Percentiles rank a stretch among this genome's conserved stretches.
Conservation (phyloP, 2,888 invertebrate species). For the Griposia aprilina region DNA sequence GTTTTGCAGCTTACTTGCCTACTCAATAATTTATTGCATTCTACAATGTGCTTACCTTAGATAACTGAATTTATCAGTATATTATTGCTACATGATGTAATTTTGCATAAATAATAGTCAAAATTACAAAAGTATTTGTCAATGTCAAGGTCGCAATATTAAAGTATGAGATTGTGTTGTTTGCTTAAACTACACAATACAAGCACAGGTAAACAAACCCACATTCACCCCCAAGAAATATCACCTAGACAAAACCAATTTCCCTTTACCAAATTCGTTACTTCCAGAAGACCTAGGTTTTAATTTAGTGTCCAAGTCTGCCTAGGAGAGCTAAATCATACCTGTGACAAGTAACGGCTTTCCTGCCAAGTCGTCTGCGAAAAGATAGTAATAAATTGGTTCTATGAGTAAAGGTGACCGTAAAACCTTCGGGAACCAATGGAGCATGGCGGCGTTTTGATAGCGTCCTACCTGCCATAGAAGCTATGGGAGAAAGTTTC, state of each 20-base stretch:
- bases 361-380: constrained; percentile 75
- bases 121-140: background rate
- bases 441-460: constrained; percentile 69
- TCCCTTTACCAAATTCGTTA: constrained; percentile 47
- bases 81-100: background rate
- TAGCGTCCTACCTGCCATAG: constrained; percentile 59
- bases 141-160: background rate
- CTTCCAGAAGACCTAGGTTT: constrained; percentile 71
- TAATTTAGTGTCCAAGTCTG: constrained; percentile 81
- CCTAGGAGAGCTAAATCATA: constrained; percentile 82
- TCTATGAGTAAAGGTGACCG: constrained; percentile 70
- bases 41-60: background rate
- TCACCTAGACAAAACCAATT: constrained; percentile 55
- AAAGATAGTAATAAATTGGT: constrained; percentile 84
- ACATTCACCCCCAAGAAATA: background rate
- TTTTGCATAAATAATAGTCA: background rate
- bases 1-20: background rate
- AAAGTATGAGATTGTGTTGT: background rate
- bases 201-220: background rate
- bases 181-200: background rate
- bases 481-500: constrained; percentile 44
- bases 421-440: constrained; percentile 77
- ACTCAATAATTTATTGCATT: background rate
- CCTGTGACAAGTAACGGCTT: constrained; percentile 81
- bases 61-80: background rate